phyloP scores from a whole-genome alignment of 2,888 invertebrate species.

The Cacoxenus indagator region DNA sequence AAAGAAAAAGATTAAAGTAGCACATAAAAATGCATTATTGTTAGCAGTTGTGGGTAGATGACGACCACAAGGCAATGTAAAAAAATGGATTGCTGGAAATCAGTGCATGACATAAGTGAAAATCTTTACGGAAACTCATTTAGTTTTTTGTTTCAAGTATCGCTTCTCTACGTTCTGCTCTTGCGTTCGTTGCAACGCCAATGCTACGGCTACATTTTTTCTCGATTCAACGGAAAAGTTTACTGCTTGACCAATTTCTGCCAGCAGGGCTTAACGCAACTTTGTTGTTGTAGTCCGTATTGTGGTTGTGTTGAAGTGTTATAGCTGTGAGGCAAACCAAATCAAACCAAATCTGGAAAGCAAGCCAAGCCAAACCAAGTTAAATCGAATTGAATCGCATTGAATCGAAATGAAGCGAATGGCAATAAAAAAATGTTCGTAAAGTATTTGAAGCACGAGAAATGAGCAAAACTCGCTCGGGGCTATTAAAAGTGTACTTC shows the following conservation, averaged over 20 bases:
- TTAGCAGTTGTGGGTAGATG: neutral
- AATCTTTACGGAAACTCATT: constrained; percentile 53
- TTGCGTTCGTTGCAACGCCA: neutral
- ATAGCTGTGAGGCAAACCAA: neutral
- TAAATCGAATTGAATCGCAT: neutral
- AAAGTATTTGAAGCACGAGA: neutral
- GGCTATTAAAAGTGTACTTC: constrained; percentile 16
- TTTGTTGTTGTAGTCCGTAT: constrained; percentile 2
- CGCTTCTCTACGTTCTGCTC: neutral
- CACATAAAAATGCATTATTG: constrained; percentile 49
- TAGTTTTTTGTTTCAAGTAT: constrained; percentile 44
- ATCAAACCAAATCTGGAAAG: neutral
- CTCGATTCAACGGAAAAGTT: neutral
- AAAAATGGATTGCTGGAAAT: no score
- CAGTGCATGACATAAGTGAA: constrained; percentile 37
- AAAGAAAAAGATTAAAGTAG: constrained; percentile 18
- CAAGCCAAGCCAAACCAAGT: neutral
- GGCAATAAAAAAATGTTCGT: constrained; percentile 13
- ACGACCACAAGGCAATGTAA: neutral
- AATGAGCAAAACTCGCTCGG: neutral
- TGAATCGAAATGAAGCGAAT: neutral
- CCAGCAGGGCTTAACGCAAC: neutral
- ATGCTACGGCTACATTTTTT: no score
- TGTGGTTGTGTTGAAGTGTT: constrained; percentile 13
- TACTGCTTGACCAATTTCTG: neutral